Percentiles rank a stretch among this genome's conserved stretches.
Evolutionary conservation across 2,888 invertebrate species (phyloP).

Genomic region (Conomelus anceps): DNA sequence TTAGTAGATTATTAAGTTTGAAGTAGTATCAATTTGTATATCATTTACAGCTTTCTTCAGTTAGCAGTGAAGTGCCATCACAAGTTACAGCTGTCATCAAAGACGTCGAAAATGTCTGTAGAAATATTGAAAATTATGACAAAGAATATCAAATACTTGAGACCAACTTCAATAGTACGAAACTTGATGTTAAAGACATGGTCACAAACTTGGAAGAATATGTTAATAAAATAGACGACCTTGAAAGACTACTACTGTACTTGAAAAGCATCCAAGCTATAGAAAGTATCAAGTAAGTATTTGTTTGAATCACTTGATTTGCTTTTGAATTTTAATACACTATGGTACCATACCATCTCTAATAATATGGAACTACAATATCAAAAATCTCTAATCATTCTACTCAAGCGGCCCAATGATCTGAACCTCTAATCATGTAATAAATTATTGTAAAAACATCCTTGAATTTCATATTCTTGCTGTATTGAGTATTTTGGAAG

Average conservation of each 20-base stretch:
- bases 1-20: neutral
- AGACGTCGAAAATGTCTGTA: constrained; percentile 50
- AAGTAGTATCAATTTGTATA: constrained; percentile 5
- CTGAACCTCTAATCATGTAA: no score
- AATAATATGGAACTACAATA: constrained; percentile 32
- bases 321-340: constrained; percentile 40
- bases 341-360: constrained; percentile 41
- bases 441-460: no score
- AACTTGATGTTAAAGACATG: constrained; percentile 5
- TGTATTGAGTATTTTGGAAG: no score
- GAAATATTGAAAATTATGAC: constrained; percentile 46
- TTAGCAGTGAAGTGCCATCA: constrained; percentile 56
- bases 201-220: constrained; percentile 38
- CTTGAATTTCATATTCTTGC: no score
- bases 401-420: no score
- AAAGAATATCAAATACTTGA: constrained; percentile 40
- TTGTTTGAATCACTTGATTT: neutral
- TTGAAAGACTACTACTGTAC: constrained; percentile 56
- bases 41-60: constrained; percentile 52
- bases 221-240: constrained; percentile 45
- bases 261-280: constrained; percentile 61
- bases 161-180: constrained; percentile 25
- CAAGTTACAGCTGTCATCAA: constrained; percentile 57
- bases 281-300: constrained; percentile 59
- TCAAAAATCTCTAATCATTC: constrained; percentile 31